Conservation (phyloP, 2,888 invertebrate species). For the Disparrhopalites patrizii region DNA sequence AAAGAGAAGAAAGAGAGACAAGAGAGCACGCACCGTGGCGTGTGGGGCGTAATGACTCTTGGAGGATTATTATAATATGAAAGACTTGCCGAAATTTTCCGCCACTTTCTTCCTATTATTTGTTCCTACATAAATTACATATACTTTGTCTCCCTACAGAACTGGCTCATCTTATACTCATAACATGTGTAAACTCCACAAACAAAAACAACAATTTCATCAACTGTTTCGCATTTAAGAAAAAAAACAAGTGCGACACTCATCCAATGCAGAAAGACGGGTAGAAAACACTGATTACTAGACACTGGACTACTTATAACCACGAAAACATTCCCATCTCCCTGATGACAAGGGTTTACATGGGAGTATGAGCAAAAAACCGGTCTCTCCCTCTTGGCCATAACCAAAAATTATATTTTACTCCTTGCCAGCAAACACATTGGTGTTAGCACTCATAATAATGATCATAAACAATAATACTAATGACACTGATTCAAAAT, state of each 20-base stretch:
- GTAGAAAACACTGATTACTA: neutral
- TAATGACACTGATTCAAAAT: no score
- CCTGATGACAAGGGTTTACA: neutral
- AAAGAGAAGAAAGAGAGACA: no score
- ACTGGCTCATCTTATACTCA: no score
- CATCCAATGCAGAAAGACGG: neutral
- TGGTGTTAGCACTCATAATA: conserved; percentile 1
- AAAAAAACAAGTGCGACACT: conserved; percentile 7
- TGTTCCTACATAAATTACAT: no score
- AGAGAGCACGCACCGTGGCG: neutral
- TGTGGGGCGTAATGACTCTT: neutral
- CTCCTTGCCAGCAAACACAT: no score
- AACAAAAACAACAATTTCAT: neutral
- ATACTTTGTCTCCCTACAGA: no score
- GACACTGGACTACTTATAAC: neutral
- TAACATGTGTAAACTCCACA: neutral
- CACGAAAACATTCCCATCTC: neutral
- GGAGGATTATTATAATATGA: neutral
- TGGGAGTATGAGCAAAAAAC: no score
- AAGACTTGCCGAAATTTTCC: neutral
- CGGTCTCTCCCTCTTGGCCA: neutral
- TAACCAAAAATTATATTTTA: no score
- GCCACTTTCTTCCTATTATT: no score
- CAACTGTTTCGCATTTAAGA: conserved; percentile 23
- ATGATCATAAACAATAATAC: no score